Percentiles rank a stretch among this genome's conserved stretches.
phyloP scores from a whole-genome alignment of 2,888 invertebrate genomes.

The Biston stratarius region DNA sequence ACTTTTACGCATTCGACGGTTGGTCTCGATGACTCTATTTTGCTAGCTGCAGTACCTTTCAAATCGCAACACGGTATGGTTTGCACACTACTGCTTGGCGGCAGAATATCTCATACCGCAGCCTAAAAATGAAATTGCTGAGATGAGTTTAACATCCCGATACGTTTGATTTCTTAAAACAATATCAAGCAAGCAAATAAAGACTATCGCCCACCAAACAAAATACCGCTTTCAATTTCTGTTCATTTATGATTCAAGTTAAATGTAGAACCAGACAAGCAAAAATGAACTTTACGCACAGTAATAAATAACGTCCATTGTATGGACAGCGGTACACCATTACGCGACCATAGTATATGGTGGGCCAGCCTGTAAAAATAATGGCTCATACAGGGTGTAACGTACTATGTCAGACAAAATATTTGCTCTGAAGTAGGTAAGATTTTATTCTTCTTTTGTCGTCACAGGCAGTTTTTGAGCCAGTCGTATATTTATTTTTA shows the following conservation, averaged over 20 bases:
- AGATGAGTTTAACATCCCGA: no score
- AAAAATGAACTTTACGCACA: slow-evolving; percentile 16
- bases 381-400: slow-evolving; percentile 5
- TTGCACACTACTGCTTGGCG: no score
- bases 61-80: no score
- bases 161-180: neutral
- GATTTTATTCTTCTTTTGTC: no score
- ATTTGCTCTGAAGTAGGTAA: no score
- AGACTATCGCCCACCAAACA: neutral
- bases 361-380: slow-evolving; percentile 18
- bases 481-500: no score
- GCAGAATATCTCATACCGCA: no score
- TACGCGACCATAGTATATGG: slow-evolving; percentile 24
- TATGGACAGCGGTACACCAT: slow-evolving; percentile 25
- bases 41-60: no score
- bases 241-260: slow-evolving; percentile 10
- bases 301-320: slow-evolving; percentile 21
- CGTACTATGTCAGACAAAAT: neutral
- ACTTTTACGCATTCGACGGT: no score
- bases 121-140: no score
- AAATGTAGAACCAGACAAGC: slow-evolving; percentile 2
- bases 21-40: no score
- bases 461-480: no score
- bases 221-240: neutral
- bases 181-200: neutral